Evolutionary conservation across 2,888 invertebrate genomes (phyloP).

Genomic region (Chrysomela aeneicollis): DNA sequence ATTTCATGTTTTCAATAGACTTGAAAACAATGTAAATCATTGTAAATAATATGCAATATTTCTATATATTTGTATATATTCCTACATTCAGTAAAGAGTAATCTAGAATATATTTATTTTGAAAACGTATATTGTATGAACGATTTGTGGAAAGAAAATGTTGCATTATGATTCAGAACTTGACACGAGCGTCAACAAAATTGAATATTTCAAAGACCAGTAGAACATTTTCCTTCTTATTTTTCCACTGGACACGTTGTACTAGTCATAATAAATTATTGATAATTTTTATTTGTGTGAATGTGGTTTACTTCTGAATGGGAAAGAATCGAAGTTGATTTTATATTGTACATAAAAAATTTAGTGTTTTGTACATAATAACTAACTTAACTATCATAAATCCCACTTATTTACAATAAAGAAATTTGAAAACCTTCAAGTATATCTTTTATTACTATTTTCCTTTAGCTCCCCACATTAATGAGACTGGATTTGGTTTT

Average conservation of each 20-base stretch:
- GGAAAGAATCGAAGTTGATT: constrained; percentile 54
- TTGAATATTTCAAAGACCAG: constrained; percentile 3
- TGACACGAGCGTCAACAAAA: too few species aligned
- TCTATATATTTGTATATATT: constrained; percentile 53
- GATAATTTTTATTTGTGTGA: constrained; percentile 48
- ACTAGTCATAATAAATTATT: constrained; percentile 61
- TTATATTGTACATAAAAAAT: constrained; percentile 58
- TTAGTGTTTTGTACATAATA: constrained; percentile 62
- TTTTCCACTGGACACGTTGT: constrained; percentile 47
- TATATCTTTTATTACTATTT: background rate
- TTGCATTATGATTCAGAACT: constrained; percentile 38
- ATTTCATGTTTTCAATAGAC: constrained; percentile 56
- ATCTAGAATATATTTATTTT: constrained; percentile 47
- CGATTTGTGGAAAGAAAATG: constrained; percentile 46
- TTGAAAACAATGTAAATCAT: constrained; percentile 57
- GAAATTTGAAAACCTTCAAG: constrained; percentile 47
- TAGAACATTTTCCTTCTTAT: constrained; percentile 5
- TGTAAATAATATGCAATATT: constrained; percentile 57
- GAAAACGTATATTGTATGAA: constrained; percentile 44
- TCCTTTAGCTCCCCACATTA: background rate
- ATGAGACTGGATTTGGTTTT: too few species aligned
- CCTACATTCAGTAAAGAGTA: constrained; percentile 39
- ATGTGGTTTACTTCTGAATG: constrained; percentile 50
- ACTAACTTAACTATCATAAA: constrained; percentile 57
- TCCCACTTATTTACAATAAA: constrained; percentile 58